A percentile compares a stretch with the other conserved stretches of the same genome.
Conservation (phyloP, 1,140 invertebrate genomes). For the Cotesia typhae region DNA sequence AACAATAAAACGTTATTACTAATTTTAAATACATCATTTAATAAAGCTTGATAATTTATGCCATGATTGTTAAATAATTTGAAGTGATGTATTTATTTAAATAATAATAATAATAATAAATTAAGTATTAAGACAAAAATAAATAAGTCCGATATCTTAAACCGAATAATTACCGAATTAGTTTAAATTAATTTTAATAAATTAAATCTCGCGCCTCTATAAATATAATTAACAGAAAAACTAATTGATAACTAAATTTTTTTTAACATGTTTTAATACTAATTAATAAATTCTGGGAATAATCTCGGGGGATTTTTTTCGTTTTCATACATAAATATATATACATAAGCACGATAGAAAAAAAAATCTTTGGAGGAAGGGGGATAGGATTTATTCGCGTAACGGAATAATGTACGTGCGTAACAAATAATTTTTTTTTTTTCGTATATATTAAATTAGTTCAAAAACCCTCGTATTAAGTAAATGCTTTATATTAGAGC, state of each 20-base stretch:
- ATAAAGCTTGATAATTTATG: slow-evolving; percentile 22
- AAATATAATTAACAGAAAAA: slow-evolving; percentile 61
- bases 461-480: background rate
- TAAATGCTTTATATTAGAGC: background rate
- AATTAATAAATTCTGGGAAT: slow-evolving; percentile 42
- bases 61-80: background rate
- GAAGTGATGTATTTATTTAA: slow-evolving; percentile 2
- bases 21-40: slow-evolving; percentile 19
- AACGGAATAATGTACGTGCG: slow-evolving; percentile 10
- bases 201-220: slow-evolving; percentile 39
- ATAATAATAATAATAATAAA: slow-evolving; percentile 17
- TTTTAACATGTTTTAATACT: slow-evolving; percentile 45
- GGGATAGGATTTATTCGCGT: slow-evolving; percentile 31
- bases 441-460: background rate
- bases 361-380: slow-evolving; percentile 34
- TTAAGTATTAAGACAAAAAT: slow-evolving; percentile 42
- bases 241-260: slow-evolving; percentile 24
- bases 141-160: slow-evolving; percentile 44
- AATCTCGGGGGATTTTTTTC: slow-evolving; percentile 7
- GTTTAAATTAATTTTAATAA: slow-evolving; percentile 30
- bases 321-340: slow-evolving; percentile 19
- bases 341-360: slow-evolving; percentile 25
- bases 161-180: slow-evolving; percentile 8
- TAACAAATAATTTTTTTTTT: slow-evolving; percentile 19
- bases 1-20: slow-evolving; percentile 41